Conservation (phyloP, 1,140 invertebrate genomes). For the Camponotus pennsylvanicus region DNA sequence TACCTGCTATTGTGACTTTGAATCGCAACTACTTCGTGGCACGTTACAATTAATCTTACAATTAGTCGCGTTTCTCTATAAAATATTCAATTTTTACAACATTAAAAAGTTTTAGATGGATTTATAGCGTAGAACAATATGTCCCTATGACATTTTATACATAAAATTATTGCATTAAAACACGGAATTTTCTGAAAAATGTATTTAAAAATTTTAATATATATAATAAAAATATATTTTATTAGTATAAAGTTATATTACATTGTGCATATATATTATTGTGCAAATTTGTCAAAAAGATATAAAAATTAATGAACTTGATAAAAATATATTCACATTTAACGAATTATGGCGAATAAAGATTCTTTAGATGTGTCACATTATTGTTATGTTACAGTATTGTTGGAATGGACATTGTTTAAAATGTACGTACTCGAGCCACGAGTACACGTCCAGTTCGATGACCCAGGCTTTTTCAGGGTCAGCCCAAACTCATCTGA, state of each 20-base stretch:
- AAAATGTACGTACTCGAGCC: conserved; percentile 21
- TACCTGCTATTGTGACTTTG: conserved; percentile 15
- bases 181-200: background rate
- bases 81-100: background rate
- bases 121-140: background rate
- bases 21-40: background rate
- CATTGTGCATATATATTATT: too few relatives aligned
- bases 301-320: too few relatives aligned
- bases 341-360: background rate
- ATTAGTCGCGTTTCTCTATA: background rate
- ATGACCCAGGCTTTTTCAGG: conserved; percentile 68
- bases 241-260: background rate
- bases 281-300: too few relatives aligned
- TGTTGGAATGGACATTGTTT: background rate
- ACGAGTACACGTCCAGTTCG: conserved; percentile 52
- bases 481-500: conserved; percentile 70
- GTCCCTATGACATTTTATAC: background rate
- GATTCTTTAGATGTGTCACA: background rate
- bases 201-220: background rate
- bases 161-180: background rate
- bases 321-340: background rate
- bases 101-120: background rate
- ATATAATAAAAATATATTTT: background rate
- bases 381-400: too few relatives aligned
- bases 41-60: conserved; percentile 16